Evolutionary conservation across 2,113 vertebrate genomes (phyloP).

Genomic region (Rhabdomys dilectus): DNA sequence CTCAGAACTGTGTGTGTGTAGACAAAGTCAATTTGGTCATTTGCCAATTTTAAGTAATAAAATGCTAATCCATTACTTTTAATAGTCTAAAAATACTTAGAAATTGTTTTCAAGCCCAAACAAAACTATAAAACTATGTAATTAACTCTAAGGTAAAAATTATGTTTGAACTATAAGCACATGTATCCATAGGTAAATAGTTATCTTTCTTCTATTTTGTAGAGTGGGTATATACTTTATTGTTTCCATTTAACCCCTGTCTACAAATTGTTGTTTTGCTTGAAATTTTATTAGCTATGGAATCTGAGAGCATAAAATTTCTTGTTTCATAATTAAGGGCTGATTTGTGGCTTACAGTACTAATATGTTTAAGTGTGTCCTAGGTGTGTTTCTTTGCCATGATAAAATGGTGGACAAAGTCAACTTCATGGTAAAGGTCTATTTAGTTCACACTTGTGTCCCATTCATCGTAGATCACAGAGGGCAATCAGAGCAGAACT

Average conservation of each 20-base stretch:
- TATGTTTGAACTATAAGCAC: neutral
- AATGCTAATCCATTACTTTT: neutral
- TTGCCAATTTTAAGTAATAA: neutral
- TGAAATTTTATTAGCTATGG: neutral
- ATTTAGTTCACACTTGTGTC: neutral
- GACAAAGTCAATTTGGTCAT: neutral
- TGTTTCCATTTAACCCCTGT: neutral
- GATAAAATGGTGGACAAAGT: neutral
- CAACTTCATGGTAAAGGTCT: neutral
- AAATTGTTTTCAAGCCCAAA: conserved; percentile 4
- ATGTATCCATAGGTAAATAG: neutral
- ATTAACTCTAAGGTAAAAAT: neutral
- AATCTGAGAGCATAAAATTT: neutral
- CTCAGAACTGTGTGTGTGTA: neutral
- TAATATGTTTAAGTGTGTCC: neutral
- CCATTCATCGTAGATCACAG: neutral
- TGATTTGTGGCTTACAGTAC: neutral
- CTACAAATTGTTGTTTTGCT: neutral
- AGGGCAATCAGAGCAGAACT: neutral
- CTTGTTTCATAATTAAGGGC: neutral
- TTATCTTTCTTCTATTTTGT: neutral
- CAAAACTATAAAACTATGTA: neutral
- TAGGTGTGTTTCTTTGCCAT: neutral
- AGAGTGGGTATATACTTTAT: neutral
- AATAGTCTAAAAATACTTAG: neutral